Base-by-base conservation (phyloP, 2,888 invertebrate species). In the Yponomeuta evonymella region DNA sequence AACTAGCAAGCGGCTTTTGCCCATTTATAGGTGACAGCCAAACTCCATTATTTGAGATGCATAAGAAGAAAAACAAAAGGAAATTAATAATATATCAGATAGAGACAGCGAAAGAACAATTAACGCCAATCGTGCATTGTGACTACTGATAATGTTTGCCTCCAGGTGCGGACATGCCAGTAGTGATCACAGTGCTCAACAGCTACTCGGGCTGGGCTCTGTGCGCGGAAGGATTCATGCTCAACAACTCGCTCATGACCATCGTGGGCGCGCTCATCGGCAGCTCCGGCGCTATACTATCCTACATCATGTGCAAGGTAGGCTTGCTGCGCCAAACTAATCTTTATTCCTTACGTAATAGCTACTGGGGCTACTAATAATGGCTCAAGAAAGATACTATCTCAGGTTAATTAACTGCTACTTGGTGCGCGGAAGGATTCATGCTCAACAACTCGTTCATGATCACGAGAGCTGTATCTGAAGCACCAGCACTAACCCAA, bases 291-390 rank as follows among this genome's bases (percentile, higher is more conserved):
- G 98, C 97, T 73, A 98, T 98, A 86, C 93, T 98, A 8, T 97
- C 97, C 0, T 97, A 98, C 89, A 98, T 98, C 81, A 98, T 98
- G 98, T 98, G 97, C 94, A 97, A 97, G 93, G 96, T 96, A 83
- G 78, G 74, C 51, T 43, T 43, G 43, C 43, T 43, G 43, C 43
- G 43, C 65, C 9, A n/a, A 36, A 43, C 8, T 8, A 43, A 6
- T 8, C 43, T 43, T 43, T 43, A 5, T 8, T 43, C 8, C 8
- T 43, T 43, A 8, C 0, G 6, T 43, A 8, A 8, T 43, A 43
- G 43, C 1, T 43, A 43, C 0, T 43, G 8, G 43, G 43, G 1
- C 5, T 43, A 8, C 8, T 43, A 2, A 36, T 23, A 23, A 0
- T 23, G 23, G 23, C 23, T 23, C 23, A 23, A 23, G n/a, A n/a